Evolutionary conservation across 2,888 invertebrate species (phyloP).

Genomic region (Phalangium opilio): DNA sequence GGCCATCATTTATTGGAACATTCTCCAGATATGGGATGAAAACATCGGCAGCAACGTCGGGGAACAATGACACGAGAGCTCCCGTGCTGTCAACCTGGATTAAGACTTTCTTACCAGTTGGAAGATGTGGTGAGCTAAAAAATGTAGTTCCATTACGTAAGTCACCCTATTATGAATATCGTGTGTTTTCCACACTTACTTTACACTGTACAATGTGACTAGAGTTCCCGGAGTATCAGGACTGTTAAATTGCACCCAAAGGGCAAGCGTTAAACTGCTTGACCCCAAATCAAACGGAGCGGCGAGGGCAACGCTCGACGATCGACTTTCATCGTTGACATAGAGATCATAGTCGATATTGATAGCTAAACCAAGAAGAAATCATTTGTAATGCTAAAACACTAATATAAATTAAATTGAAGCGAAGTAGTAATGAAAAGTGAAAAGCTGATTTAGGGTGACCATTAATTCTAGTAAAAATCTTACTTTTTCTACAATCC

Average conservation of each 20-base stretch:
- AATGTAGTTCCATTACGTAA: background rate
- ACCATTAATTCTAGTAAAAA: constrained; percentile 3
- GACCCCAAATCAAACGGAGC: constrained; percentile 70
- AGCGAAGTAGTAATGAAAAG: background rate
- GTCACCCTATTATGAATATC: background rate
- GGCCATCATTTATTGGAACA: constrained; percentile 84
- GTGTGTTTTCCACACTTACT: constrained; percentile 38
- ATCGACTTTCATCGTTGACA: constrained; percentile 69
- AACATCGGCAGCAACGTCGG: constrained; percentile 57
- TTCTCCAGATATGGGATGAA: constrained; percentile 80
- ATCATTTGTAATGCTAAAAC: constrained; percentile 6
- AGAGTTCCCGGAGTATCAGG: constrained; percentile 78
- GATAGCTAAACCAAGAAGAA: constrained; percentile 53
- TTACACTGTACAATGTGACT: constrained; percentile 79
- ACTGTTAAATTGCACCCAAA: constrained; percentile 93
- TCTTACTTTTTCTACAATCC: constrained; percentile 82
- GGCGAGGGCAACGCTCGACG: constrained; percentile 80
- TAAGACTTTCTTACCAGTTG: constrained; percentile 52
- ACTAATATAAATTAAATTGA: constrained; percentile 1
- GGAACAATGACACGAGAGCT: constrained; percentile 77
- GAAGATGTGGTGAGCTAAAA: constrained; percentile 49
- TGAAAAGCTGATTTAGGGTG: background rate
- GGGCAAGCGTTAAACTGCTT: constrained; percentile 64
- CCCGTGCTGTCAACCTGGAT: constrained; percentile 84
- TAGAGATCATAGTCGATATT: constrained; percentile 95